Evolutionary conservation across 2,888 invertebrate species (phyloP).

Genomic region (Agriopis marginaria): DNA sequence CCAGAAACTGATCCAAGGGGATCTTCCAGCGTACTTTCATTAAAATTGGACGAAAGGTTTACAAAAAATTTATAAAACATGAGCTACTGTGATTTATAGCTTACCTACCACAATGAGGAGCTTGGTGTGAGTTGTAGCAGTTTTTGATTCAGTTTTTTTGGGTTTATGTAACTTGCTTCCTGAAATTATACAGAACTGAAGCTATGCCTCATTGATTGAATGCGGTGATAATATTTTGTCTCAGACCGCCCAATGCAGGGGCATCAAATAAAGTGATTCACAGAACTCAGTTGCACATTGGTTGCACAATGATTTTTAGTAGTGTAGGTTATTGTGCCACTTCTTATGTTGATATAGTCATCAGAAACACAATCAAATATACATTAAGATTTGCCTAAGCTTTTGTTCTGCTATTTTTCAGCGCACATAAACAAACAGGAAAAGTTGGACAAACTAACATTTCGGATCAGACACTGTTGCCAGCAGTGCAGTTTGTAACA

Average conservation of each 20-base stretch:
- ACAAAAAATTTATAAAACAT: too few species aligned
- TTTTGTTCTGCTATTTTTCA: neutral
- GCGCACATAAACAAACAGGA: neutral
- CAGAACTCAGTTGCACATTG: slow-evolving; percentile 4
- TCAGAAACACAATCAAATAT: too few species aligned
- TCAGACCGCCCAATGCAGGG: neutral
- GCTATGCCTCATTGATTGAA: neutral
- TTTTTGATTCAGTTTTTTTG: neutral
- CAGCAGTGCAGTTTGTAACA: too few species aligned
- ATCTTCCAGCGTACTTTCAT: too few species aligned
- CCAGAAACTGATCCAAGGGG: too few species aligned
- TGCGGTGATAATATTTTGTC: neutral
- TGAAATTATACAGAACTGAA: neutral
- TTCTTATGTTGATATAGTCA: too few species aligned
- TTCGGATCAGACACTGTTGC: neutral
- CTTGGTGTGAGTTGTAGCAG: neutral
- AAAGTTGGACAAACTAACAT: neutral
- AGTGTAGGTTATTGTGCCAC: neutral
- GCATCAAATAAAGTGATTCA: neutral
- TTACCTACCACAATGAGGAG: neutral
- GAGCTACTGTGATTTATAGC: neutral
- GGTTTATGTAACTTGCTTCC: neutral
- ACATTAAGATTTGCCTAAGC: too few species aligned
- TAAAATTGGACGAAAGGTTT: too few species aligned
- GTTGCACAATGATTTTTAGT: slow-evolving; percentile 5